Evolutionary conservation across 2,113 vertebrate species (phyloP), one percentile per base, ranked within the genome.

Genomic region (Triplophysa dalaica): DNA sequence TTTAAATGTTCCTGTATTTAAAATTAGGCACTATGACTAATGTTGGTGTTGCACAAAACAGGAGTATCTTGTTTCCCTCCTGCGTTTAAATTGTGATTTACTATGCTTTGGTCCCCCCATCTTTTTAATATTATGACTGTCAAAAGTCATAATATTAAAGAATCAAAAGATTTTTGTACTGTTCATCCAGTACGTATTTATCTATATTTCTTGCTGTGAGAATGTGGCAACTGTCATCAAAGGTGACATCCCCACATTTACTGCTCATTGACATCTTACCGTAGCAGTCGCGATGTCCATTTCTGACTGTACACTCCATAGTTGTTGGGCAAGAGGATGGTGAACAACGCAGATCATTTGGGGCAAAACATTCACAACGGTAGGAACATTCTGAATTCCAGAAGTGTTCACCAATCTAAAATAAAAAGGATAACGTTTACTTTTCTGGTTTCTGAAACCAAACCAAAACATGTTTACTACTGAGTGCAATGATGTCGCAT

Each of bases 201-300:
- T 38, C 6, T 38, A 7, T 38, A 6, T 38, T 38, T 38, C 7
- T 38, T 38, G 5, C 5, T 38, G 6, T 38, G 33, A 38, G 33
- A 38, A 38, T 8, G 33, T 52, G 50, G 16, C 3, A 54, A 17
- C 14, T 17, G 10, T 94, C 94, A 12, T 94, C 94, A 1, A 92
- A 95, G 0, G 91, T 92, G 84, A 87, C 45, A 86, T 66, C n/a
- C n/a, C 93, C 92, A 0, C 87, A 92, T 14, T 89, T 89, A 0
- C 66, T 87, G 84, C 93, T 94, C 54, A 86, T 92, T 72, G 86
- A 80, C 84, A 89, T 69, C 4, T 38, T 8, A 48, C 72, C 38
- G 1, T 70, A 85, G 77, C 91, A 92, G 61, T 85, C 89, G 45
- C 81, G 73, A 1, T 0, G 61, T 0, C 91, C 89, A 0, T 87